Evolutionary conservation across 2,113 vertebrate genomes (phyloP).

Genomic region (Pao palembangensis): DNA sequence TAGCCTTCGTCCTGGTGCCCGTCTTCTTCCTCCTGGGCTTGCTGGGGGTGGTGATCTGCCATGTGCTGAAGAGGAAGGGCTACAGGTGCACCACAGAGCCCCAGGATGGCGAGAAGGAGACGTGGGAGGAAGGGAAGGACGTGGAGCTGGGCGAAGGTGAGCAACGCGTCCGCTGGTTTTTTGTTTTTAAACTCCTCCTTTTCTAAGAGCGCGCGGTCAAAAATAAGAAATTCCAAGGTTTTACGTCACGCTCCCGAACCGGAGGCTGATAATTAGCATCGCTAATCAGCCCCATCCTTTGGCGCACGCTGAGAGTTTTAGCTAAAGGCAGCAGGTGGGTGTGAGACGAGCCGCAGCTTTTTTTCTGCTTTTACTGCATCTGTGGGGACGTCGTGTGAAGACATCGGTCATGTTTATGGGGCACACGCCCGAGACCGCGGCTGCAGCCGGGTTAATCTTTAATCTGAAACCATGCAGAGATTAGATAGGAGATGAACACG

Average conservation of each 20-base stretch:
- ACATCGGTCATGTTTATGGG: neutral
- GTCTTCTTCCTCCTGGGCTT: slow-evolving; percentile 92
- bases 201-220: too few species aligned
- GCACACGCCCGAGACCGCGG: slow-evolving; percentile 3
- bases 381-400: neutral
- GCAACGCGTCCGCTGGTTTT: neutral
- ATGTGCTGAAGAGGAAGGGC: slow-evolving; percentile 89
- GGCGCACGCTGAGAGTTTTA: too few species aligned
- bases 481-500: neutral
- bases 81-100: slow-evolving; percentile 92
- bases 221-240: too few species aligned
- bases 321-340: too few species aligned
- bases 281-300: too few species aligned
- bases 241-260: too few species aligned
- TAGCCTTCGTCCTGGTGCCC: slow-evolving; percentile 83
- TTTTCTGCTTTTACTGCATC: slow-evolving; percentile 1
- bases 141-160: slow-evolving; percentile 80
- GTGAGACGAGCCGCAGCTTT: too few species aligned
- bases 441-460: neutral
- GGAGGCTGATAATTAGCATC: too few species aligned
- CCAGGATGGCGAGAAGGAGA: slow-evolving; percentile 70
- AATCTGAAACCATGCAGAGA: neutral
- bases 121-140: slow-evolving; percentile 73
- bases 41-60: slow-evolving; percentile 89
- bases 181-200: too few species aligned